These are phyloP conservation scores for Varanus salvator DNA, from an alignment of 2,113 vertebrate species.

Conservation along the genomic window DNA sequence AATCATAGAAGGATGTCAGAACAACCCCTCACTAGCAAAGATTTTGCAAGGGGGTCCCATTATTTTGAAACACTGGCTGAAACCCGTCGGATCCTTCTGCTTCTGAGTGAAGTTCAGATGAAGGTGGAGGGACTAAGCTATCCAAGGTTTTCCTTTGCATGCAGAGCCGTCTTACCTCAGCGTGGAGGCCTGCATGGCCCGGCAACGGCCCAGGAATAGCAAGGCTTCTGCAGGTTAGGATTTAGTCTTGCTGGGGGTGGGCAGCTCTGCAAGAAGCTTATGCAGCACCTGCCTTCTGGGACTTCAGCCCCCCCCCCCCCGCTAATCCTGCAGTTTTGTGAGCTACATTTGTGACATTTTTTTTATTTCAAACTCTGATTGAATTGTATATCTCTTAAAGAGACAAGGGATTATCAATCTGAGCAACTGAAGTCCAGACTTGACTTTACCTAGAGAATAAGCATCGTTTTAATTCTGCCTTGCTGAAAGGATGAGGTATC, in stretches of 20 bases:
- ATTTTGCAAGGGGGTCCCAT: neutral
- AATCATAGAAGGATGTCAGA: neutral
- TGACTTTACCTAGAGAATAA: neutral
- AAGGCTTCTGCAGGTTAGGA: neutral
- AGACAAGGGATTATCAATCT: neutral
- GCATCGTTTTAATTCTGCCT: neutral
- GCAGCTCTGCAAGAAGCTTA: neutral
- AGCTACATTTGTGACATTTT: neutral
- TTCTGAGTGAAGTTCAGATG: neutral
- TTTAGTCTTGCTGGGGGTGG: neutral
- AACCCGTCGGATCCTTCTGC: neutral
- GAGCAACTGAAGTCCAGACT: neutral
- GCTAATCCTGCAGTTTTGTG: conserved; percentile 5
- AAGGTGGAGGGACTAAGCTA: neutral
- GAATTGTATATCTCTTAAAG: conserved; percentile 12
- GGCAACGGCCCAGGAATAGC: neutral
- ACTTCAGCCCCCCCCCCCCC: neutral
- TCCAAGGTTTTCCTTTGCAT: neutral
- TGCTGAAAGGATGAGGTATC: neutral
- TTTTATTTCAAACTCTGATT: conserved; percentile 18
- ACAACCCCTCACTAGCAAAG: neutral
- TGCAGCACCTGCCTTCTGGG: neutral
- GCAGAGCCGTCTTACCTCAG: neutral
- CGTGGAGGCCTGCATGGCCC: neutral
- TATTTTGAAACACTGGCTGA: neutral